These are phyloP conservation scores for Sminthurides bifidus DNA, from an alignment of 1,140 invertebrate species.

Conservation along the genomic window DNA sequence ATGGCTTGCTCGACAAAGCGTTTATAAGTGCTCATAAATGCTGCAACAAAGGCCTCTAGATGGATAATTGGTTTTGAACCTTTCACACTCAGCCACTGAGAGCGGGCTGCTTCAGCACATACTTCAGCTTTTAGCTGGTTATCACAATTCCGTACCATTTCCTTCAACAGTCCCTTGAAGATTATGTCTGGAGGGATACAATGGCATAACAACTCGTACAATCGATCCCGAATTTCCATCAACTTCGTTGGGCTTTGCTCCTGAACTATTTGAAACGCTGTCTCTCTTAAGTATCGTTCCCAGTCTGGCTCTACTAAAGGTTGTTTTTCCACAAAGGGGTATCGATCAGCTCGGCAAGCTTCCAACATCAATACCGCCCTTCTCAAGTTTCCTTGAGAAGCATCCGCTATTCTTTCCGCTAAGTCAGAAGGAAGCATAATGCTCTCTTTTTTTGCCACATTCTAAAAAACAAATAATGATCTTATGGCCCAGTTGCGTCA, in stretches of 20 bases:
- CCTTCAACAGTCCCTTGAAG: slow-evolving; percentile 74
- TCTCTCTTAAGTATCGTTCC: slow-evolving; percentile 77
- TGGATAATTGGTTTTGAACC: slow-evolving; percentile 95
- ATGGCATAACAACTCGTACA: slow-evolving; percentile 90
- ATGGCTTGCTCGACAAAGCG: slow-evolving; percentile 56
- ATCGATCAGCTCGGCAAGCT: slow-evolving; percentile 82
- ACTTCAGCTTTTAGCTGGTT: slow-evolving; percentile 75
- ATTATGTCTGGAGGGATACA: slow-evolving; percentile 89
- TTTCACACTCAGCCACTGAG: slow-evolving; percentile 77
- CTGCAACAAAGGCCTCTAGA: slow-evolving; percentile 90
- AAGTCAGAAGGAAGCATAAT: slow-evolving; percentile 64
- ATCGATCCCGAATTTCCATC: slow-evolving; percentile 65
- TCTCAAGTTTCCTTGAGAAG: slow-evolving; percentile 80
- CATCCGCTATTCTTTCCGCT: slow-evolving; percentile 61
- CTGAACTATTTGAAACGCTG: slow-evolving; percentile 71
- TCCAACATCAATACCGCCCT: slow-evolving; percentile 88
- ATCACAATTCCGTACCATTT: slow-evolving; percentile 80
- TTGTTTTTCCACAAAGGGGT: slow-evolving; percentile 33
- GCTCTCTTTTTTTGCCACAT: slow-evolving; percentile 74
- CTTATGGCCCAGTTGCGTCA: too few species aligned
- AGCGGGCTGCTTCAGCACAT: slow-evolving; percentile 67
- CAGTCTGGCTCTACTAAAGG: slow-evolving; percentile 65
- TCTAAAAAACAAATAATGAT: slow-evolving; percentile 39
- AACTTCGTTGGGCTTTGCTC: slow-evolving; percentile 79
- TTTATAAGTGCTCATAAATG: slow-evolving; percentile 91